Percentiles rank a stretch among this genome's conserved stretches.
These are phyloP conservation scores for Pituophis catenifer DNA, from an alignment of 2,113 vertebrate species.

Conservation along the genomic window DNA sequence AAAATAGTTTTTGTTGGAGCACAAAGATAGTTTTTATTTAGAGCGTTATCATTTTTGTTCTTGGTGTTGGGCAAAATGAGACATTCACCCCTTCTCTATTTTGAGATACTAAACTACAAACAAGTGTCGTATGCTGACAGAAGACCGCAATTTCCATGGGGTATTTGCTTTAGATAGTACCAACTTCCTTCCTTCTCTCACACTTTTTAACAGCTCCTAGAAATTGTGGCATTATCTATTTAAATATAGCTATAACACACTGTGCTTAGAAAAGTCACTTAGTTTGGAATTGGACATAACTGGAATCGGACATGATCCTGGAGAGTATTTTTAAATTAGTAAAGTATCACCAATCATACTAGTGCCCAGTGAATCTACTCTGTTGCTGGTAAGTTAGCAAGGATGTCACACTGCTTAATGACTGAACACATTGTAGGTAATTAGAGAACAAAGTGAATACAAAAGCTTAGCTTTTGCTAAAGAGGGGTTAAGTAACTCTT, in stretches of 20 bases:
- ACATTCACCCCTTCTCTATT: not conserved
- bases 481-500: conserved; percentile 32
- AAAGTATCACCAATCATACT: conserved; percentile 4
- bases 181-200: not conserved
- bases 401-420: not conserved
- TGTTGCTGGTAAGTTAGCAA: not conserved
- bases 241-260: not conserved
- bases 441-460: conserved; percentile 25
- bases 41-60: not conserved
- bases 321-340: not conserved
- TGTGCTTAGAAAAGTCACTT: not conserved
- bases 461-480: conserved; percentile 35
- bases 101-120: not conserved
- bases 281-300: conserved; percentile 4
- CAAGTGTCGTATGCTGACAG: not conserved
- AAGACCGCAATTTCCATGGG: not conserved
- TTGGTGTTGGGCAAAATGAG: not conserved
- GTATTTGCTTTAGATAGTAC: not conserved
- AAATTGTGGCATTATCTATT: conserved; percentile 9
- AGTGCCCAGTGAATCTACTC: not conserved
- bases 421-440: conserved; percentile 26
- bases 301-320: not conserved
- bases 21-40: not conserved
- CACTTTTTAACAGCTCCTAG: not conserved
- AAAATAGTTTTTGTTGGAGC: conserved; percentile 29